Base-by-base conservation (phyloP, 2,888 invertebrate genomes). In the Latrodectus hesperus region DNA sequence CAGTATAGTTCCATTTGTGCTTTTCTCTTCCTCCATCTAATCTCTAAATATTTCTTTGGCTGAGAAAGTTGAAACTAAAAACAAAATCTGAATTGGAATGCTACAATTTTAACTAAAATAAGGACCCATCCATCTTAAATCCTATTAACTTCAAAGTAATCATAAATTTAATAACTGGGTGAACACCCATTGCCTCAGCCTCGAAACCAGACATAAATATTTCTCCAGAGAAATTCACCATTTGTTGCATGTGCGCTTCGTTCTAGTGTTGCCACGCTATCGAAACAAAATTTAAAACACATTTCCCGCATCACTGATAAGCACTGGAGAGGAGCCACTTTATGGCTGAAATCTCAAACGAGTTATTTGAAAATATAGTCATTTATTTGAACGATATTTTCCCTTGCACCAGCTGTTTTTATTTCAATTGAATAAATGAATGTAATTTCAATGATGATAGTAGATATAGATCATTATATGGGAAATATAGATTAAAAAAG, bases 91-190 rank as follows among this genome's bases (percentile, higher is more conserved):
- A 80, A 51, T 38, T 12, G 17, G 64, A 26, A 72, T 51, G 38
- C 38, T 38, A 38, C 38, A 38, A 38, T 38, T 26, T n/a, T 16
- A 72, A 22, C 55, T 1, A 64, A 80, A 72, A 64, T 71, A 55
- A 80, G 65, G 51, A 22, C 76, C 26, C 8, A 83, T 83, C 71
- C 76, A 83, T 83, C 76, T 76, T 71, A 64, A 83, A 83, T 83
- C 76, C 76, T 83, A 83, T 83, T 83, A 83, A 83, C 83, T 83
- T 83, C 76, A 71, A 67, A 76, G 60, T 70, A 83, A 70, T 67
- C 60, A 60, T 49, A 51, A 76, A 70, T 81, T 67, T 83, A 83
- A 83, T 83, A 75, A 76, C 76, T 26, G 74, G 17, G 55, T 38
- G 65, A 22, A 67, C 82, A 67, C 55, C 82, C 60, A 49, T 53